Percentiles rank a stretch among this genome's conserved stretches.
Evolutionary conservation across 2,113 vertebrate genomes (phyloP).

Genomic region (Cheirogaleus medius): DNA sequence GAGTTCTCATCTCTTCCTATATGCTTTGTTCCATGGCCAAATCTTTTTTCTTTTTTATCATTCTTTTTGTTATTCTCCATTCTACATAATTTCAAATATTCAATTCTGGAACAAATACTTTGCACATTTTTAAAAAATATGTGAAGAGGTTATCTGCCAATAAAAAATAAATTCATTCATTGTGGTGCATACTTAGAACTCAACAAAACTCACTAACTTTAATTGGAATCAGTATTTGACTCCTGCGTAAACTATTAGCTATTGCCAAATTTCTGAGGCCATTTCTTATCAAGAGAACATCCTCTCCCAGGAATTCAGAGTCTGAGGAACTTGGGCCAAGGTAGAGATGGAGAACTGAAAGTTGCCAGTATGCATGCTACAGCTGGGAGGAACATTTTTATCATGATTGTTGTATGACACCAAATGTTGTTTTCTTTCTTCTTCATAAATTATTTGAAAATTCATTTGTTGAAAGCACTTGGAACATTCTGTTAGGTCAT

Average conservation of each 20-base stretch:
- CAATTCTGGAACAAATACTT: neutral
- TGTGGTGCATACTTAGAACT: conserved; percentile 19
- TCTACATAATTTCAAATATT: neutral
- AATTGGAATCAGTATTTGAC: conserved; percentile 44
- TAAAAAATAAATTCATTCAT: conserved; percentile 40
- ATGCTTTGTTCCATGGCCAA: neutral
- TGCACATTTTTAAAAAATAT: neutral
- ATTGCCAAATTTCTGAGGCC: conserved; percentile 43
- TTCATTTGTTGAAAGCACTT: conserved; percentile 50
- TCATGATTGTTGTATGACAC: conserved; percentile 48
- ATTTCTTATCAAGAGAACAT: conserved; percentile 64
- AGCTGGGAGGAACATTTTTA: neutral
- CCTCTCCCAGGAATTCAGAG: conserved; percentile 47
- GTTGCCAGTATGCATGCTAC: neutral
- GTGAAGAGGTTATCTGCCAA: conserved; percentile 22
- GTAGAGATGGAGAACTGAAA: conserved; percentile 47
- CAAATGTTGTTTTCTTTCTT: conserved; percentile 27
- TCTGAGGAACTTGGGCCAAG: conserved; percentile 43
- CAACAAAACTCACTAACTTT: neutral
- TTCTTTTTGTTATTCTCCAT: neutral
- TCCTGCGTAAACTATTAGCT: conserved; percentile 48
- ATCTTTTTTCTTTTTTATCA: neutral
- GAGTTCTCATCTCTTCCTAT: no score
- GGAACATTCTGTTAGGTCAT: conserved; percentile 15
- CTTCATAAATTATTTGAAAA: conserved; percentile 45